phyloP scores from a whole-genome alignment of 64 coral and sea anemone species.

The Montipora foliosa region DNA sequence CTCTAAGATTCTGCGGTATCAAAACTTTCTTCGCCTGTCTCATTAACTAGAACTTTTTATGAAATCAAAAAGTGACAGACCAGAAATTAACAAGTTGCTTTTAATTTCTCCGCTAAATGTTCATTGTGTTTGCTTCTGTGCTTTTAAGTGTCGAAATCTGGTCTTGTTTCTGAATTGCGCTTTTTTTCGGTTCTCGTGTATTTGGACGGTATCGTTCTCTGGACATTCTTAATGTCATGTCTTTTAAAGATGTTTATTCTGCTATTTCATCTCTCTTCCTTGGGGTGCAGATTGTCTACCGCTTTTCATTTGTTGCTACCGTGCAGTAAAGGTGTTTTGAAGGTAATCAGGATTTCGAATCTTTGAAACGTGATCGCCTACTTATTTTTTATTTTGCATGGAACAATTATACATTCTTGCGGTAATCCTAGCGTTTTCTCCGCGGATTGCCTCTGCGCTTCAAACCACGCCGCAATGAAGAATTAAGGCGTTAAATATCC shows the following conservation, averaged over 20 bases:
- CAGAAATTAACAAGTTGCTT: neutral
- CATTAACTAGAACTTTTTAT: neutral
- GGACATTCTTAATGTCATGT: neutral
- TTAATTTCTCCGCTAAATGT: neutral
- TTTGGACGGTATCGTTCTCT: neutral
- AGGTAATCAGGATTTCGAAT: neutral
- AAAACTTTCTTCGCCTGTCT: neutral
- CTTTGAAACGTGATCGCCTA: neutral
- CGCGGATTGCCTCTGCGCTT: constrained; percentile 7
- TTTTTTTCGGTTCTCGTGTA: neutral
- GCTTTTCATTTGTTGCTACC: neutral
- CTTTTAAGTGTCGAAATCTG: neutral
- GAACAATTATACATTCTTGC: neutral
- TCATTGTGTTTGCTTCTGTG: neutral
- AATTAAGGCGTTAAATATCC: neutral
- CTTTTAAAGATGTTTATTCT: neutral
- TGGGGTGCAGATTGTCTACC: neutral
- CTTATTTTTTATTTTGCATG: neutral
- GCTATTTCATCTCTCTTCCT: neutral
- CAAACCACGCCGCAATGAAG: neutral
- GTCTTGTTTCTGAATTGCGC: constrained; percentile 22
- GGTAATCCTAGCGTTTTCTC: constrained; percentile 34
- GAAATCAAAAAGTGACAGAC: neutral
- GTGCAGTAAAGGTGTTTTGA: too few species aligned
- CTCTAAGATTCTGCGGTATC: neutral